Percentiles rank a stretch among this genome's conserved stretches.
Evolutionary conservation across 1,140 invertebrate genomes (phyloP).

Genomic region (Cataglyphis hispanica): DNA sequence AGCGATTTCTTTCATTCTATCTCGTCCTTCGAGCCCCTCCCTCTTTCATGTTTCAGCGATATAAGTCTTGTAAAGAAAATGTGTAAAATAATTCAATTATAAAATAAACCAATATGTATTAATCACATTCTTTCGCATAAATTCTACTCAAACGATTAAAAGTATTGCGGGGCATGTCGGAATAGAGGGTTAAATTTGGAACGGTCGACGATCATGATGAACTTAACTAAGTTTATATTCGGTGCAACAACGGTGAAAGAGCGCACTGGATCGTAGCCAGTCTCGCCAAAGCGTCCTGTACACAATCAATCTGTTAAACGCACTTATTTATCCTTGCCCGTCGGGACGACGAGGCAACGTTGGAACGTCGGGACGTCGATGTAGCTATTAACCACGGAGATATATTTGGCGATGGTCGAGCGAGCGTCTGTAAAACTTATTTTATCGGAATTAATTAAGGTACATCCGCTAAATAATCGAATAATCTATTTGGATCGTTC

Average conservation of each 20-base stretch:
- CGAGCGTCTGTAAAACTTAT: conserved; percentile 17
- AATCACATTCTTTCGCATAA: neutral
- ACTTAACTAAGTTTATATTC: conserved; percentile 73
- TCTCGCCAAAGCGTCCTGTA: conserved; percentile 81
- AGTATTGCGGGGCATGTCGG: neutral
- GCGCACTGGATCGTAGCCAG: conserved; percentile 61
- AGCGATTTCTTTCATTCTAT: conserved; percentile 61
- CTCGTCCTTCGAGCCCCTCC: conserved; percentile 44
- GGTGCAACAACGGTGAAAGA: conserved; percentile 66
- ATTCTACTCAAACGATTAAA: conserved; percentile 1
- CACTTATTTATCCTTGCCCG: conserved; percentile 78
- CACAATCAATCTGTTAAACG: conserved; percentile 80
- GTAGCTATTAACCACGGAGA: conserved; percentile 68
- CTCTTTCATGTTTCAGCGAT: conserved; percentile 25
- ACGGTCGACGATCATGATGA: conserved; percentile 27
- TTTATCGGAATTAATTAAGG: conserved; percentile 29
- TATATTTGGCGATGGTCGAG: conserved; percentile 74
- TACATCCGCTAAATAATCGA: conserved; percentile 12
- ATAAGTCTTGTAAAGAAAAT: conserved; percentile 41
- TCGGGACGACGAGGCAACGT: conserved; percentile 55
- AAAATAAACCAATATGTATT: neutral
- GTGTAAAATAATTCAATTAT: neutral
- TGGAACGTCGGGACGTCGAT: conserved; percentile 46
- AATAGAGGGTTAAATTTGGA: conserved; percentile 35
- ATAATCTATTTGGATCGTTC: neutral